phyloP scores from a whole-genome alignment of 1,140 invertebrate species.

The Ooceraea biroi region DNA sequence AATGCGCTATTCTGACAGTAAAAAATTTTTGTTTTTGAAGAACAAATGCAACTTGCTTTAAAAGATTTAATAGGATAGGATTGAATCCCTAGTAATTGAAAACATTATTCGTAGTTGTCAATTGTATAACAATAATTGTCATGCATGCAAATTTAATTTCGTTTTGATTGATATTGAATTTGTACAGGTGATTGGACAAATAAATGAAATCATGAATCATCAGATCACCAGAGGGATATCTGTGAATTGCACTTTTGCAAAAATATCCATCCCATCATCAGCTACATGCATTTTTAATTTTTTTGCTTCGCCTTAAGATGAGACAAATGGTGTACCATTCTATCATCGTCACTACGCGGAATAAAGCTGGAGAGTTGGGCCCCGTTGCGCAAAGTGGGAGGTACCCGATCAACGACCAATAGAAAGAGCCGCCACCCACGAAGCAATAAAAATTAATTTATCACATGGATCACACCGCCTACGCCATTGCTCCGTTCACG shows the following conservation, averaged over 20 bases:
- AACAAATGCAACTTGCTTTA: no score
- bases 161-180: slow-evolving; percentile 1
- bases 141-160: not conserved
- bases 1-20: no score
- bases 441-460: slow-evolving; percentile 83
- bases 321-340: slow-evolving; percentile 63
- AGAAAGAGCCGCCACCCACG: slow-evolving; percentile 81
- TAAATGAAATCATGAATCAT: not conserved
- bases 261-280: slow-evolving; percentile 20
- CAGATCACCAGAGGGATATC: not conserved
- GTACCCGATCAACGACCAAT: slow-evolving; percentile 79
- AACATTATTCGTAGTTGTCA: no score
- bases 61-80: no score
- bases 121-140: no score
- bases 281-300: slow-evolving; percentile 19
- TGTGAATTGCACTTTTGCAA: not conserved
- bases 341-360: slow-evolving; percentile 62
- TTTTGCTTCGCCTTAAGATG: slow-evolving; percentile 30
- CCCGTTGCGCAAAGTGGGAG: slow-evolving; percentile 76
- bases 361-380: slow-evolving; percentile 62
- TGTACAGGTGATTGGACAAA: not conserved
- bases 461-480: slow-evolving; percentile 79
- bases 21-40: no score
- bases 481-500: slow-evolving; percentile 78
- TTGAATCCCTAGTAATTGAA: no score